Evolutionary conservation across 2,797 vertebrate genomes (phyloP).

Genomic region (Geotrypetes seraphini): DNA sequence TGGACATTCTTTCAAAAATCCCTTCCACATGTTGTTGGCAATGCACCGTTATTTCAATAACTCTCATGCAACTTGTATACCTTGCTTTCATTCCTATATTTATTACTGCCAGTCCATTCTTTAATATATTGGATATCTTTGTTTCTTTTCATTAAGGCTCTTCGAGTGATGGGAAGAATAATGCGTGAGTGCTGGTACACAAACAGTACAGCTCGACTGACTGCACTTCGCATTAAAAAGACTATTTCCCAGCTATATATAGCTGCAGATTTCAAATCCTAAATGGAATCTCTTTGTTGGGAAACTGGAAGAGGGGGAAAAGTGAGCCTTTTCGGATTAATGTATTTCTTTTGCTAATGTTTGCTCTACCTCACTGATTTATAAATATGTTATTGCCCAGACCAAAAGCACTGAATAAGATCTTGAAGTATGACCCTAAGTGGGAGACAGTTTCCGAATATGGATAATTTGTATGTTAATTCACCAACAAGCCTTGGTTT

Average conservation of each 20-base stretch:
- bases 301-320: not conserved
- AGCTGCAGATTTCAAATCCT: constrained; percentile 71
- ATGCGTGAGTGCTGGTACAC: constrained; percentile 93
- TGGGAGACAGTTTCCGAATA: not conserved
- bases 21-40: too few species aligned
- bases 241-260: constrained; percentile 77
- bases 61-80: too few species aligned
- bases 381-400: constrained; percentile 47
- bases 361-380: constrained; percentile 75
- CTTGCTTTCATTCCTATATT: too few species aligned
- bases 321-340: not conserved
- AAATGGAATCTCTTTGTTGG: constrained; percentile 11
- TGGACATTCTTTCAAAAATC: too few species aligned
- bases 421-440: not conserved
- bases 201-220: constrained; percentile 80
- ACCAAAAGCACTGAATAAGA: constrained; percentile 42
- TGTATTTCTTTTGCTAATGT: constrained; percentile 20
- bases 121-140: fast-evolving
- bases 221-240: constrained; percentile 91
- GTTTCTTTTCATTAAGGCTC: constrained; percentile 52
- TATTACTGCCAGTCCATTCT: too few species aligned
- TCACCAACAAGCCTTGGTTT: constrained; percentile 12
- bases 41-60: too few species aligned
- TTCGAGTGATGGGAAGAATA: constrained; percentile 84
- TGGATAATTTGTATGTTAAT: constrained; percentile 3